Conservation (phyloP, 2,797 vertebrate genomes). For the Austrolebias charrua region DNA sequence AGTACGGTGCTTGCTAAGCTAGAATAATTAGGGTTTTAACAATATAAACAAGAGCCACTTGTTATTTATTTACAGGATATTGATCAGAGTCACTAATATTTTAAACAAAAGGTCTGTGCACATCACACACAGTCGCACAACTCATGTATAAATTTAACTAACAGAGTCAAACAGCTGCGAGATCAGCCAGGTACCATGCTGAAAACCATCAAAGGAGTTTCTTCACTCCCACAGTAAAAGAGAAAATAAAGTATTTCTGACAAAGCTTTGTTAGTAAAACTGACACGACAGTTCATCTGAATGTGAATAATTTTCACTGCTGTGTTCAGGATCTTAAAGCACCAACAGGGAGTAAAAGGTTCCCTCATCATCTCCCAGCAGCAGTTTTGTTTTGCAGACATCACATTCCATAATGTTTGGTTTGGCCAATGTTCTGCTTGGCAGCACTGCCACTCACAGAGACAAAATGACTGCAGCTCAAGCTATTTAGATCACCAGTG, state of each 20-base stretch:
- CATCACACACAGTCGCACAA: too few species aligned
- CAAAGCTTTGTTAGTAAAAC: too few species aligned
- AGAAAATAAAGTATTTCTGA: too few species aligned
- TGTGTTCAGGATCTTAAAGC: conserved; percentile 12
- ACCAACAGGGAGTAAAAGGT: conserved; percentile 18
- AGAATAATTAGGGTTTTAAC: too few species aligned
- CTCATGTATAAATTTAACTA: too few species aligned
- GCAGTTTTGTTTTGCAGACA: conserved; percentile 12
- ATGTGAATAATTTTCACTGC: conserved; percentile 10
- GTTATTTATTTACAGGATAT: too few species aligned
- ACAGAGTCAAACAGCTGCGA: not conserved
- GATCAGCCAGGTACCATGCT: too few species aligned
- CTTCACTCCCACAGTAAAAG: not conserved
- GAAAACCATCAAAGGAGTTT: not conserved
- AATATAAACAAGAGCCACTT: too few species aligned
- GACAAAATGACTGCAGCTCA: conserved; percentile 35
- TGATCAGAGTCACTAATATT: too few species aligned
- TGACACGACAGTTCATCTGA: conserved; percentile 3
- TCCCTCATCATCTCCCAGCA: conserved; percentile 4
- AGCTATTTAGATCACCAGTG: conserved; percentile 9
- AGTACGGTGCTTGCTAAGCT: too few species aligned
- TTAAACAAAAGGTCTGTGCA: too few species aligned
- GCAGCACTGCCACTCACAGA: conserved; percentile 13
- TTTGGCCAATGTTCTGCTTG: conserved; percentile 37
- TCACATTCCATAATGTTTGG: conserved; percentile 25